Base-by-base conservation (phyloP, 2,888 invertebrate genomes). In the Sclerodermus sp. region DNA sequence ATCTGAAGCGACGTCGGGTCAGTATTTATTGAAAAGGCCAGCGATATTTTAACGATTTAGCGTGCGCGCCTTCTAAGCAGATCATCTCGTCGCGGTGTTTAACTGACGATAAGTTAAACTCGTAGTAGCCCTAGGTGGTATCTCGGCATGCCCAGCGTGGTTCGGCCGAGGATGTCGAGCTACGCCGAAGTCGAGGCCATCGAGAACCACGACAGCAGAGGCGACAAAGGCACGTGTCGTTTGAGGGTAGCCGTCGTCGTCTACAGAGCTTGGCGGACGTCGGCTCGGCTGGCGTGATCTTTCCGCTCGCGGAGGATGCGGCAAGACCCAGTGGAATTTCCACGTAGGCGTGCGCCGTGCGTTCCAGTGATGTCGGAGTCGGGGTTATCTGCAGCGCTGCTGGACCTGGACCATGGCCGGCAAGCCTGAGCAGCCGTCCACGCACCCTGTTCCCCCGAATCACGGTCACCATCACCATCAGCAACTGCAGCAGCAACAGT, bases 351-450 rank as follows among this genome's bases (percentile, higher is more conserved):
- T 68, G 78, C 80, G 80, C 77, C 71, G 77, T 76, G 79, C 79
- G 80, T 79, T 80, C 82, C 85, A 84, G 85, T 87, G 86, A 87
- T 87, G 87, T 85, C 77, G 85, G 82, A 83, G 83, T 82, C 69
- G 57, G 67, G 71, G 70, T 62, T 66, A 62, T 67, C 66, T 67
- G 68, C 68, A 68, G 70, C 71, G 62, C 75, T 71, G 73, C 76
- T 76, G 75, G 76, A 78, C 73, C 77, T 76, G 76, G 78, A 86
- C 83, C 82, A 88, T 88, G 87, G 86, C 87, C 82, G 85, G 85
- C 83, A 87, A 88, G 87, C 85, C 87, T 87, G 87, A 87, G 82
- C 85, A 86, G 81, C 82, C 69, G 73, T 71, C 68, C 72, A 74
- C 71, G 67, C 76, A 73, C 79, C 79, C 74, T 79, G 80, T 75